phyloP scores from a whole-genome alignment of 2,113 vertebrate species.

The Nasalis larvatus region DNA sequence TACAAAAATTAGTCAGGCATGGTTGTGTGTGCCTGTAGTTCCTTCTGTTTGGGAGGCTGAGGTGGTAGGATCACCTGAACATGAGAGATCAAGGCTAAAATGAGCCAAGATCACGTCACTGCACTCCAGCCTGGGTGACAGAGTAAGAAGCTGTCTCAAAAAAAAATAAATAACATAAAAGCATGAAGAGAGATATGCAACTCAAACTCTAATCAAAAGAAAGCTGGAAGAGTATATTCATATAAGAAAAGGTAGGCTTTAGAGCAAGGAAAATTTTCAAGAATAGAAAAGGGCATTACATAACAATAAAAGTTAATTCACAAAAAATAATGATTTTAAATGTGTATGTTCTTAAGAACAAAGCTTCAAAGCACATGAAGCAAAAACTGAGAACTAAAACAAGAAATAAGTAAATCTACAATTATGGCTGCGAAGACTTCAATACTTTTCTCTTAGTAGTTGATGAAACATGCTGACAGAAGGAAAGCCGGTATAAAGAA shows the following conservation, averaged over 20 bases:
- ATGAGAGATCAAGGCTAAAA: no score
- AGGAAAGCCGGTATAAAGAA: background rate
- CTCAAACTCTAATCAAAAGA: background rate
- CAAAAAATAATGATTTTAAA: background rate
- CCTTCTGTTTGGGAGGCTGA: no score
- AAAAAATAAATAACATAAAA: background rate
- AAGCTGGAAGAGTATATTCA: background rate
- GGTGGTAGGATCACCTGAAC: no score
- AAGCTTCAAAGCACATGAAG: background rate
- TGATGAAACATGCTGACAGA: background rate
- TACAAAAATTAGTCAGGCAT: no score
- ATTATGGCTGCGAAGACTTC: no score
- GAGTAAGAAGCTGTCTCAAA: no score
- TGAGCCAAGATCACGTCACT: no score
- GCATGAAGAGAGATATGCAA: background rate
- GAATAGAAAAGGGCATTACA: background rate
- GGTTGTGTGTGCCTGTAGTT: no score
- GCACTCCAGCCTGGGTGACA: no score
- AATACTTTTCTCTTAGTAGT: no score
- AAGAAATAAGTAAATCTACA: background rate
- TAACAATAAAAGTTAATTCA: background rate
- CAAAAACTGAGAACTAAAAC: background rate
- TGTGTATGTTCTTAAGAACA: background rate
- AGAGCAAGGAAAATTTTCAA: background rate
- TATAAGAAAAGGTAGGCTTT: background rate